Evolutionary conservation across 2,113 vertebrate genomes (phyloP).

Genomic region (Lophura nycthemera): DNA sequence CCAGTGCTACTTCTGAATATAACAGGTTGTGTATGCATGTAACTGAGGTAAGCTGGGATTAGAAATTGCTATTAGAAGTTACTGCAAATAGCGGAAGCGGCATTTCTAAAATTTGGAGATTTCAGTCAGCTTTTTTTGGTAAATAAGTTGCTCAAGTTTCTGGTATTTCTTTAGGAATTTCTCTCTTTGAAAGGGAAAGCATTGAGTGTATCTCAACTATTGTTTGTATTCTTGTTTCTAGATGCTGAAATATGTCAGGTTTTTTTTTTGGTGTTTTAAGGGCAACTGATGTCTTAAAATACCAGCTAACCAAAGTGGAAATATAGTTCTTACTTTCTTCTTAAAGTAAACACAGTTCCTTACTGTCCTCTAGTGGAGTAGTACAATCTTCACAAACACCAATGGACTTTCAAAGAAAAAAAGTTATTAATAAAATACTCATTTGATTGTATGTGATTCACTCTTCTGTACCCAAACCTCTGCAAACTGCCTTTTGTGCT

Average conservation of each 20-base stretch:
- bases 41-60: not conserved
- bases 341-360: not conserved
- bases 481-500: not conserved
- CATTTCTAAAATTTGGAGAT: not conserved
- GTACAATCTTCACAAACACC: not conserved
- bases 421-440: not conserved
- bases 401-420: not conserved
- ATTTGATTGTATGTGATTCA: not conserved
- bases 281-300: not conserved
- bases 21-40: not conserved
- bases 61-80: not conserved
- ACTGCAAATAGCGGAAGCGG: not conserved
- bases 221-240: not conserved
- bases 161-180: not conserved
- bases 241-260: not conserved
- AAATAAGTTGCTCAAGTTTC: not conserved
- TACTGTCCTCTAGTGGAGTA: slow-evolving; percentile 57
- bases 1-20: not conserved
- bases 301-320: not conserved
- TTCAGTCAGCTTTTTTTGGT: not conserved
- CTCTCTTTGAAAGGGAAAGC: not conserved
- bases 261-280: not conserved
- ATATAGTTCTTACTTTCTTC: not conserved
- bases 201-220: not conserved
- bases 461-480: not conserved